Base-by-base conservation (phyloP, 2,113 vertebrate species). In the Spea bombifrons region DNA sequence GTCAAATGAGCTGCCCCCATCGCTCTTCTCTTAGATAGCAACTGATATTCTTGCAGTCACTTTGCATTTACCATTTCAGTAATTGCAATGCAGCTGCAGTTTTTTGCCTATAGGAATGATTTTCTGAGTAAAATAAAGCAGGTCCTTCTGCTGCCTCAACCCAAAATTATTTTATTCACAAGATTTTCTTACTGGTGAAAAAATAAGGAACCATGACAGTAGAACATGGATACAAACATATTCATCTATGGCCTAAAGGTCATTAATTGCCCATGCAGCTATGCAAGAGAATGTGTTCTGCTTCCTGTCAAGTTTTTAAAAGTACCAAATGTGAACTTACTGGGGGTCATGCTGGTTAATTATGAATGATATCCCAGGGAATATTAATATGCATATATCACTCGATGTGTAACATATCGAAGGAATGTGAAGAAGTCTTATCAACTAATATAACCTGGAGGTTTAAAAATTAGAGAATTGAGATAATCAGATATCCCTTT, bases 21-120 rank as follows among this genome's bases (percentile, higher is more conserved):
- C 81, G 84, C 74, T 82, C 86, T 83, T 83, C 82, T 82, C 84
- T 87, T 71, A 85, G 83, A 88, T 76, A 85, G 85, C 82, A 82
- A 84, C 84, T 83, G 87, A 61, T 84, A 84, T 80, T 84, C 12
- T 30, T 87, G 83, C 87, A 90, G 90, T 91, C 91, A 89, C 90
- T 88, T 92, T 84, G 84, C 77, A 89, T 93, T 93, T 92, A 81
- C 86, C 82, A 66, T 89, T 85, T 87, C 86, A 88, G 83, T 83
- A 81, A 75, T 0, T 43, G 83, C 86, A 86, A 87, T 80, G 82
- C 79, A 86, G 84, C 84, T 84, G 87, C 87, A 86, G 83, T 67
- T 88, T 88, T 87, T 87, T 75, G 89, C 89, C 90, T 82, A 84
- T 76, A 90, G 81, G 90, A 91, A 85, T 86, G 83, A 85, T 83